Evolutionary conservation across 2,797 vertebrate genomes (phyloP).

Genomic region (Alca torda): DNA sequence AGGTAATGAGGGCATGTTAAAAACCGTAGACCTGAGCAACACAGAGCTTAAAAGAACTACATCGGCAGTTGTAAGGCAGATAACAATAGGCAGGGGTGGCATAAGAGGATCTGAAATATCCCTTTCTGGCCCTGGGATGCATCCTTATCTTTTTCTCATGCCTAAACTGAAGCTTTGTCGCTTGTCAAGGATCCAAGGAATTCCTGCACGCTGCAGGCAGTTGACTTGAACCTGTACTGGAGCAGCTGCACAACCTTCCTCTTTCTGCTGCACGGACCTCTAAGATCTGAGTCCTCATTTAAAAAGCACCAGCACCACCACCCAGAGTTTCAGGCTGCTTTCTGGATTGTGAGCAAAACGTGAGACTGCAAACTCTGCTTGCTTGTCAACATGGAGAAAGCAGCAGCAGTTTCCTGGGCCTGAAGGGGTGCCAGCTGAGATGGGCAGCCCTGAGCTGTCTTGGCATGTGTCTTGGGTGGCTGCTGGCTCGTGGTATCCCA

Average conservation of each 20-base stretch:
- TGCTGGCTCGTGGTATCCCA: background rate
- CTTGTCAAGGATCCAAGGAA: background rate
- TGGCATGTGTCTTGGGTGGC: background rate
- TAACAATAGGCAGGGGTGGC: background rate
- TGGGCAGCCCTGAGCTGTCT: background rate
- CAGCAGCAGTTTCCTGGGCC: background rate
- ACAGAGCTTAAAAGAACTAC: background rate
- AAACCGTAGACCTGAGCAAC: background rate
- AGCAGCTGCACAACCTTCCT: background rate
- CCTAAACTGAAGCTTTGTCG: background rate
- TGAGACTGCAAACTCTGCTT: background rate
- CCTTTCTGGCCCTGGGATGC: background rate
- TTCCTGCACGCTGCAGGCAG: background rate
- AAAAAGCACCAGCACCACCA: background rate
- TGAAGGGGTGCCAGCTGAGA: background rate
- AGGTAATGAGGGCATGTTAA: background rate
- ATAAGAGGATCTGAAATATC: background rate
- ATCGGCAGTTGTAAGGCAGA: background rate
- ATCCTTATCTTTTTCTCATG: background rate
- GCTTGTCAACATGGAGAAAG: fast-evolving
- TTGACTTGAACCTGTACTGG: background rate
- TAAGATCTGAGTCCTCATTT: background rate
- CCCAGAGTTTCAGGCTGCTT: background rate
- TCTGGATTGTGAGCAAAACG: background rate
- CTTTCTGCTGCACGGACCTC: background rate